Conservation (phyloP, 2,113 vertebrate species). For the Equus quagga region DNA sequence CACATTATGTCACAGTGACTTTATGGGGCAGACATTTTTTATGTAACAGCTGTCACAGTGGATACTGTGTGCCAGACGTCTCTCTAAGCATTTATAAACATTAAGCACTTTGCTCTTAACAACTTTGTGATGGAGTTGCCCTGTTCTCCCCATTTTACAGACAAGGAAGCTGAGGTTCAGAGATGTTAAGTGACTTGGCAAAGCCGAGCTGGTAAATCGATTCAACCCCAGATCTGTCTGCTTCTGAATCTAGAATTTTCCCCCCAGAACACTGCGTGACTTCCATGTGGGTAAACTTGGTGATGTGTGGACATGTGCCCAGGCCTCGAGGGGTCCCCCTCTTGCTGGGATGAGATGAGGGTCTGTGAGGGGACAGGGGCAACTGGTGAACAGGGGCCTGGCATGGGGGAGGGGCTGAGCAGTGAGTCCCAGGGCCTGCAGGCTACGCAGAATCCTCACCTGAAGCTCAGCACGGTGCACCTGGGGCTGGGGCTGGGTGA, state of each 20-base stretch:
- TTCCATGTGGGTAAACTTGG: background rate
- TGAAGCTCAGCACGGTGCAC: background rate
- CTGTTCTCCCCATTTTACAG: background rate
- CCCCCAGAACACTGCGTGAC: too few relatives aligned
- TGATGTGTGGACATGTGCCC: background rate
- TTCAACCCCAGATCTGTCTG: background rate
- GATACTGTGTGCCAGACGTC: fast-evolving
- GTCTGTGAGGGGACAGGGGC: fast-evolving
- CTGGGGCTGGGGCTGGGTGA: background rate
- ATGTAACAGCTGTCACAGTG: background rate
- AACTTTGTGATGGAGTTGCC: background rate
- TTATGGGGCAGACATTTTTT: fast-evolving
- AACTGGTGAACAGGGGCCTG: background rate
- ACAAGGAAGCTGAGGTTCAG: background rate
- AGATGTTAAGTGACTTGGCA: background rate
- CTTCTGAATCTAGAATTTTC: background rate
- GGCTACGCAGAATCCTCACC: background rate
- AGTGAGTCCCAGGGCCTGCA: background rate
- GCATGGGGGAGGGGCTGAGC: too few relatives aligned
- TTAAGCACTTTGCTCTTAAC: background rate
- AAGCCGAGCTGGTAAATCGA: background rate
- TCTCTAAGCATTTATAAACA: background rate
- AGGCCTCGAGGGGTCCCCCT: background rate
- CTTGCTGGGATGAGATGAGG: background rate
- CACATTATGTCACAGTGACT: fast-evolving